phyloP scores from a whole-genome alignment of 2,888 invertebrate genomes.

The Dyspetes luteomarginatus region DNA sequence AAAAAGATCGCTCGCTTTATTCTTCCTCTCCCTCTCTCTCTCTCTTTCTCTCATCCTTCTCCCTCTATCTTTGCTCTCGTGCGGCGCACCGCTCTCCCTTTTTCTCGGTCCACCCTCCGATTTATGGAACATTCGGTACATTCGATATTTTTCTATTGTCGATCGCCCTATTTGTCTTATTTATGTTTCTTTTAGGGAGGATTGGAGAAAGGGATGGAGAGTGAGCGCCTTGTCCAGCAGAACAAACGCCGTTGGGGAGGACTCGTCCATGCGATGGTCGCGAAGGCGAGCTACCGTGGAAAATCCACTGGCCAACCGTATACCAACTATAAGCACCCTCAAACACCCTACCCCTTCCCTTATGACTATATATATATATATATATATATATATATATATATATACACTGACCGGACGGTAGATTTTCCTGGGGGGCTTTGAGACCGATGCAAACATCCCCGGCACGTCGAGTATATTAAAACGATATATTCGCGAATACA shows the following conservation, averaged over 20 bases:
- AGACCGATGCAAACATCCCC: slow-evolving; percentile 75
- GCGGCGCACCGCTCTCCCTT: slow-evolving; percentile 37
- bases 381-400: slow-evolving; percentile 21
- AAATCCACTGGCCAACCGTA: slow-evolving; percentile 60
- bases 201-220: neutral
- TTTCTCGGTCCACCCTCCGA: slow-evolving; percentile 73
- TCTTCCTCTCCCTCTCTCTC: slow-evolving; percentile 24
- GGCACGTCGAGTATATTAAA: slow-evolving; percentile 76
- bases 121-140: slow-evolving; percentile 83
- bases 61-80: slow-evolving; percentile 23
- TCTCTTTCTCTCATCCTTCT: neutral
- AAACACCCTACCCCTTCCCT: slow-evolving; percentile 40
- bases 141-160: slow-evolving; percentile 83
- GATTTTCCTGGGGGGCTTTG: slow-evolving; percentile 76
- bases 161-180: slow-evolving; percentile 83
- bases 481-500: slow-evolving; percentile 75
- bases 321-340: slow-evolving; percentile 54
- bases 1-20: slow-evolving; percentile 79
- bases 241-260: slow-evolving; percentile 45
- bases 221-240: slow-evolving; percentile 58
- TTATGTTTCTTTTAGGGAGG: slow-evolving; percentile 82
- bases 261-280: slow-evolving; percentile 30
- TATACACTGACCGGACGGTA: slow-evolving; percentile 66
- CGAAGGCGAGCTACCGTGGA: slow-evolving; percentile 62
- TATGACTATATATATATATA: slow-evolving; percentile 63